phyloP scores from a whole-genome alignment of 2,797 vertebrate genomes.

The Astyanax mexicanus region DNA sequence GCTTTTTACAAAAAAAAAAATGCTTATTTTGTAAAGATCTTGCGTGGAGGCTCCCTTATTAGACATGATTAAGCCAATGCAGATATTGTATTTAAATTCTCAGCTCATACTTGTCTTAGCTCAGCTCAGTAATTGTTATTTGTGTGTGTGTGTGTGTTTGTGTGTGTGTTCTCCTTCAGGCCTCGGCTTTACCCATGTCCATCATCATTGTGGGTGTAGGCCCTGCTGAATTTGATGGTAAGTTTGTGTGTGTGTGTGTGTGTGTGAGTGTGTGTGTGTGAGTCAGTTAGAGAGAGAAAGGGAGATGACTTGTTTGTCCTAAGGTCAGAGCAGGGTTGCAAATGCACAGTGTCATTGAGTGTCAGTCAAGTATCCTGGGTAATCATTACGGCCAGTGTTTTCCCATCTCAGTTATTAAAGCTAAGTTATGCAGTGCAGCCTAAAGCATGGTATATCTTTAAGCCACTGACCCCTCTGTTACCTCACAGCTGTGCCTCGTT shows the following conservation, averaged over 20 bases:
- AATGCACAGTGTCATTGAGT: not conserved
- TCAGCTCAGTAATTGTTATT: not conserved
- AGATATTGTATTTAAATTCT: not conserved
- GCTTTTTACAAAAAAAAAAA: too few relatives aligned
- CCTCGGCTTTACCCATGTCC: conserved; percentile 90
- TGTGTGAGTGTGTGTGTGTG: conserved; percentile 3
- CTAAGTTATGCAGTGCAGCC: conserved; percentile 9
- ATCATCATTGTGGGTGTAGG: conserved; percentile 96
- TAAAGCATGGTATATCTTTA: not conserved
- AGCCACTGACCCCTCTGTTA: not conserved
- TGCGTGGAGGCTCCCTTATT: not conserved
- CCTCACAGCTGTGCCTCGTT: not conserved
- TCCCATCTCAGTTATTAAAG: not conserved
- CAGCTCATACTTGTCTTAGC: not conserved
- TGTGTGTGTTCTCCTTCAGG: conserved; percentile 72
- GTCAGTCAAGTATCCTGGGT: not conserved
- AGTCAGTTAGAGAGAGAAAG: not conserved
- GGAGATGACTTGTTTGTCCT: conserved; percentile 1
- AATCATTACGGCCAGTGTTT: not conserved
- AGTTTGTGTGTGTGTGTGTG: conserved; percentile 62
- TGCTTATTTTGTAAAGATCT: too few relatives aligned
- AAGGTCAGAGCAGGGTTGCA: conserved; percentile 10
- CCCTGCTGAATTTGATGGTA: conserved; percentile 95
- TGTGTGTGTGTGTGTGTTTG: not conserved
- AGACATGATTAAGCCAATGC: too few relatives aligned